Base-by-base conservation (phyloP, 2,113 vertebrate species). In the Xenopus tropicalis region DNA sequence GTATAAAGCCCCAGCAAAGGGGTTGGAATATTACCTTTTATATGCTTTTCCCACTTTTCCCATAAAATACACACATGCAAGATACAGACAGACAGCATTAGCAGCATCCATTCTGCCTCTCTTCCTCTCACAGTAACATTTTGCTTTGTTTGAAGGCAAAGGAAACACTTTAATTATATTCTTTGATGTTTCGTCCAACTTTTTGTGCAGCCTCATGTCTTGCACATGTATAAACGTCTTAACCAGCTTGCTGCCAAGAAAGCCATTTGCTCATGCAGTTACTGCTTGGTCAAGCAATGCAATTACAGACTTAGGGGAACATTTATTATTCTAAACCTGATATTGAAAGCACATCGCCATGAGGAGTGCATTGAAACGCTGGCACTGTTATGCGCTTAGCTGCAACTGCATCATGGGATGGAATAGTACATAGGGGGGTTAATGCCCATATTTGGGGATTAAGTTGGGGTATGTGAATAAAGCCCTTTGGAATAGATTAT, bases 131-230 rank as follows among this genome's bases (percentile, higher is more conserved):
- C n/a, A 48, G 42, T 22, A 62, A 61, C 72, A 67, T 59, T 20
- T 51, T 57, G 57, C 24, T 62, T 69, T 25, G 21, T 71, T 69
- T 25, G 21, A 17, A 75, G 56, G 61, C 44, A 61, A 61, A 68
- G 58, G 29, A 61, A 69, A 61, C n/a, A 54, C 58, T 75, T 75
- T 69, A 61, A 69, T 76, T 76, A 51, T 56, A 24, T 76, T 63
- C 73, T 75, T 69, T 63, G 66, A 76, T 69, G 57, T 63, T 42
- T 22, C 24, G n/a, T 66, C 72, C 72, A 75, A 69, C 54, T 61
- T 74, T 74, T 44, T 25, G 24, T 19, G 29, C 25, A 51, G 66
- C 43, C 48, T 74, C 57, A 68, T 69, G 72, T 61, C 56, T 74
- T 67, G 54, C 54, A 68, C 72, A 74, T 66, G 57, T 24, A 69